Percentiles rank a stretch among this genome's conserved stretches.
Evolutionary conservation across 1,140 invertebrate genomes (phyloP).

Genomic region (Tetranychus cinnabarinus): DNA sequence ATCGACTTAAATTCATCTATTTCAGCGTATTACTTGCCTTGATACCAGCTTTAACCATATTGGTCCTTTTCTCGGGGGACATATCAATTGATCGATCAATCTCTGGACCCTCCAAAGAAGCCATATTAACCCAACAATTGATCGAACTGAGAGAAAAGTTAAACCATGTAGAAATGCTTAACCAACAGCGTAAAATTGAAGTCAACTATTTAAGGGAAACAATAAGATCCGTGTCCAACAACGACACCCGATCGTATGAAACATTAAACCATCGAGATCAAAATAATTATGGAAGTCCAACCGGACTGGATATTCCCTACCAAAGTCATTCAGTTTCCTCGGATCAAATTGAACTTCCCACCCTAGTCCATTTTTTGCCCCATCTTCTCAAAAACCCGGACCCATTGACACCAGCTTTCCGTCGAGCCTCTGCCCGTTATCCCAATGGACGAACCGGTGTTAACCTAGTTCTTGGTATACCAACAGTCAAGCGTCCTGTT

Average conservation of each 20-base stretch:
- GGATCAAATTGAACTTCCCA: slow-evolving; percentile 28
- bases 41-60: background rate
- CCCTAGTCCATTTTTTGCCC: slow-evolving; percentile 61
- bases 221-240: background rate
- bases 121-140: background rate
- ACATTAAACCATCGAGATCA: background rate
- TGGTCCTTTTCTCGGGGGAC: background rate
- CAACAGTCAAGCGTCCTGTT: slow-evolving; percentile 65
- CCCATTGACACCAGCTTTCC: slow-evolving; percentile 47
- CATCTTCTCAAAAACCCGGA: slow-evolving; percentile 53
- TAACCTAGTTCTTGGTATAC: slow-evolving; percentile 59
- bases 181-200: background rate
- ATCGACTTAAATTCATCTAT: background rate
- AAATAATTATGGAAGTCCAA: background rate
- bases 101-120: background rate
- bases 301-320: background rate
- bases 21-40: background rate
- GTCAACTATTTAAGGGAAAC: background rate
- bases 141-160: slow-evolving; percentile 1
- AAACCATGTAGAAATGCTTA: background rate
- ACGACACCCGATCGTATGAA: background rate
- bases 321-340: background rate
- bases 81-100: background rate
- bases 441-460: slow-evolving; percentile 19
- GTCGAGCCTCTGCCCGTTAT: background rate